Conservation (phyloP, 1,140 invertebrate genomes). For the Drosophila neocordata region DNA sequence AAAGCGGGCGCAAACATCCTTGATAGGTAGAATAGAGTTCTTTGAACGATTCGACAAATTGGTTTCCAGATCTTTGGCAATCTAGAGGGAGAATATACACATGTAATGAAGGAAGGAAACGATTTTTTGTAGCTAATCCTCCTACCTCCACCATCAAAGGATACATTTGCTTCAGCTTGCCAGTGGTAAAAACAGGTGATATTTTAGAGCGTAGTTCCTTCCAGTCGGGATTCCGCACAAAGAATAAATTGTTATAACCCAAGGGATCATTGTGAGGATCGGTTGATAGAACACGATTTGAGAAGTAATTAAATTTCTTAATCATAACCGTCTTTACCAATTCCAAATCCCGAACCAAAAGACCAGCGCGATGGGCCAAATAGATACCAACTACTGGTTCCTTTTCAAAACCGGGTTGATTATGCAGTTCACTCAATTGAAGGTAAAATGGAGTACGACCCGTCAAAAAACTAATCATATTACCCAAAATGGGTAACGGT, state of each 20-base stretch:
- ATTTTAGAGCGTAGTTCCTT: conserved; percentile 83
- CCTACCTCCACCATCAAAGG: conserved; percentile 82
- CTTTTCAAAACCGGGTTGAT: conserved; percentile 45
- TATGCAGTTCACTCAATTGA: conserved; percentile 47
- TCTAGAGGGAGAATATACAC: conserved; percentile 30
- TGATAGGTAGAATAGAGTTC: conserved; percentile 47
- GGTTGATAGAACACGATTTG: conserved; percentile 56
- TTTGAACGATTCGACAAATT: conserved; percentile 20
- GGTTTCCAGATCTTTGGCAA: conserved; percentile 61
- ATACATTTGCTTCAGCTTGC: conserved; percentile 85
- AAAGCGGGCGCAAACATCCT: conserved; percentile 83
- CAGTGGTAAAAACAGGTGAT: conserved; percentile 84
- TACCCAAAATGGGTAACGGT: conserved; percentile 74
- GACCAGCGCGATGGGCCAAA: conserved; percentile 76
- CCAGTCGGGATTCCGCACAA: conserved; percentile 81
- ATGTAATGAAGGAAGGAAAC: background rate
- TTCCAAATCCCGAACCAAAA: conserved; percentile 84
- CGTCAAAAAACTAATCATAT: conserved; percentile 51
- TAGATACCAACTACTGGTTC: conserved; percentile 80
- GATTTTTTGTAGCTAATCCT: background rate
- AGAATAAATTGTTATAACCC: conserved; percentile 68
- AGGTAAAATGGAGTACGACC: conserved; percentile 32
- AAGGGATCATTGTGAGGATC: conserved; percentile 61
- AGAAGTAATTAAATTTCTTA: conserved; percentile 83
- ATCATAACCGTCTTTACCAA: conserved; percentile 84